Base-by-base conservation (phyloP, 2,888 invertebrate genomes). In the Augochlorella aurata region DNA sequence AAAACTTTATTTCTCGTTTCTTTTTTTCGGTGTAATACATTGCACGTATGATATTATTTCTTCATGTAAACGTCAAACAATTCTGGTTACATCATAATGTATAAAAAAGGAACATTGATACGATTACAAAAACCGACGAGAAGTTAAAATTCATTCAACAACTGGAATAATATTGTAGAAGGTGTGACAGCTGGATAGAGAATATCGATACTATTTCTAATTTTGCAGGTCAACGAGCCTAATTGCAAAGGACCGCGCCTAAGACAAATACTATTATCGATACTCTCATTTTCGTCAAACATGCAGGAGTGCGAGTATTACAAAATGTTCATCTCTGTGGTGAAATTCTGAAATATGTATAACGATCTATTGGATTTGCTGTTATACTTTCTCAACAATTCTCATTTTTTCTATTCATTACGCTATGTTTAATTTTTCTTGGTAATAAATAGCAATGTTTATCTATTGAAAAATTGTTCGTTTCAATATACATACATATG, bases 221-320 rank as follows among this genome's bases (percentile, higher is more conserved):
- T 90, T 85, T 77, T 81, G 74, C 87, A 74, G 89, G 89, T 90
- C 89, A 88, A 89, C 70, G 88, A 86, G 88, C 86, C 85, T 85
- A 84, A 89, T 84, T 74, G 68, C 78, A 79, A 87, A 82, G 66
- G 18, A 85, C 90, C 90, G 79, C 89, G 54, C 90, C 90, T 83
- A 87, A 47, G 45, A 68, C 81, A 85, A 85, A 88, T 81, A 88
- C 77, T 80, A 58, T 82, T 72, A 77, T 45, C 67, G 52, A 50
- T 80, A 45, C 29, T 50, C 8, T 18, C 49, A 47, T 61, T 50
- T 66, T 38, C 24, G 44, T 47, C 44, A 49, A 80, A 67, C 38
- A 49, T 16, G 54, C 29, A 72, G 24, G 18, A 70, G 44, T 21
- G 12, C 24, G 65, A 44, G 14, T n/a, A 72, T 49, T n/a, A 18